These are phyloP conservation scores for Cylindroiulus punctatus DNA, from an alignment of 2,888 invertebrate genomes.

Conservation along the genomic window DNA sequence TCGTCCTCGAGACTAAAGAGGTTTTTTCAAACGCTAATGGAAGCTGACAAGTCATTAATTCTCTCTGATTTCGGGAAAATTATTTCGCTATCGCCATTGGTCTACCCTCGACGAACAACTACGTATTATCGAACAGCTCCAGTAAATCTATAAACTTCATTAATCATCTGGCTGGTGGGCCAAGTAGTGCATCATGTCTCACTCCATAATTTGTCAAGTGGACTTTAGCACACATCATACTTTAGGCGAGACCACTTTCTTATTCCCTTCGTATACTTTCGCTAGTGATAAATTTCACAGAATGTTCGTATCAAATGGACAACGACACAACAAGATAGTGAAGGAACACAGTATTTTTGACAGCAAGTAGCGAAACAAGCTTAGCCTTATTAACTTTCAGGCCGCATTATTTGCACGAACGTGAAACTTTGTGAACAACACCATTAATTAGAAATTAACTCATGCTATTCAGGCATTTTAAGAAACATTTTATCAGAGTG, in stretches of 20 bases:
- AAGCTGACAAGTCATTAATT: constrained; percentile 47
- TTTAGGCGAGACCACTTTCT: constrained; percentile 28
- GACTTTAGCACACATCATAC: constrained; percentile 43
- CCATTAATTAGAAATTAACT: too few relatives aligned
- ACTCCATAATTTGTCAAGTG: constrained; percentile 45
- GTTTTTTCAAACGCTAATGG: constrained; percentile 37
- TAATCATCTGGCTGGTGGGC: constrained; percentile 37
- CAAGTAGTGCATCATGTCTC: constrained; percentile 43
- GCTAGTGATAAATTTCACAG: constrained; percentile 8
- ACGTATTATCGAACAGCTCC: constrained; percentile 34
- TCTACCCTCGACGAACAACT: constrained; percentile 36
- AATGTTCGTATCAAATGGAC: neutral
- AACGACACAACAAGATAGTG: neutral
- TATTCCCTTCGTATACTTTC: neutral
- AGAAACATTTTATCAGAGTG: too few relatives aligned
- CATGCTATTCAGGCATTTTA: too few relatives aligned
- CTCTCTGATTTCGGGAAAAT: constrained; percentile 36
- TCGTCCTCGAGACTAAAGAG: constrained; percentile 14
- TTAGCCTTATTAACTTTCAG: neutral
- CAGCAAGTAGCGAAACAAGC: neutral
- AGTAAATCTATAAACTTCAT: constrained; percentile 47
- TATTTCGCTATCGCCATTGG: constrained; percentile 29
- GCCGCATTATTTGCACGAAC: too few relatives aligned
- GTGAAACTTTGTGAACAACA: too few relatives aligned
- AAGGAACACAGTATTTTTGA: neutral